A percentile compares a stretch with the other conserved stretches of the same genome.
phyloP scores from a whole-genome alignment of 2,113 vertebrate species.

The Pandion haliaetus region DNA sequence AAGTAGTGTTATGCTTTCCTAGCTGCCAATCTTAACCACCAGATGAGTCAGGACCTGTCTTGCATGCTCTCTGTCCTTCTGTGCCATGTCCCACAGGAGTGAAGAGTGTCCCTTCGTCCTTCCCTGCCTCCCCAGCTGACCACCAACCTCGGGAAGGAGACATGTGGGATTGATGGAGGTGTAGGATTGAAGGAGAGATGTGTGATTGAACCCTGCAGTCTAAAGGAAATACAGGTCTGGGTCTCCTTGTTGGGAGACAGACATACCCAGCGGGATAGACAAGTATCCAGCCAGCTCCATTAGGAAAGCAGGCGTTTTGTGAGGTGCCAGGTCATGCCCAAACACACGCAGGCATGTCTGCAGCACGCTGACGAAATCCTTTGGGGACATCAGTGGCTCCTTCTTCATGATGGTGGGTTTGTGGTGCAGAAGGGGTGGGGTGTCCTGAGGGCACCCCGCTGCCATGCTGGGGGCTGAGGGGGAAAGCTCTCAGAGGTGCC shows the following conservation, averaged over 20 bases:
- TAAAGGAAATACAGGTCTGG: neutral
- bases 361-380: neutral
- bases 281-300: neutral
- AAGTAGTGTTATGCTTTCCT: neutral
- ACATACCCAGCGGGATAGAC: neutral
- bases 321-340: neutral
- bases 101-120: neutral
- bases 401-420: neutral
- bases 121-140: neutral
- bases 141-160: neutral
- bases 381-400: rapidly evolving
- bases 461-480: rapidly evolving
- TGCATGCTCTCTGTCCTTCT: neutral
- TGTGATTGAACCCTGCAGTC: neutral
- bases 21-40: neutral
- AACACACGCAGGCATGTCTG: neutral
- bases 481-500: neutral
- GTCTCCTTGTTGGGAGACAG: neutral
- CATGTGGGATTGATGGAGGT: neutral
- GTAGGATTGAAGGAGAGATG: neutral
- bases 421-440: neutral
- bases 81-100: neutral
- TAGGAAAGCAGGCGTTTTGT: neutral
- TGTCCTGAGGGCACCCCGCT: neutral
- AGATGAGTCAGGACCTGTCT: neutral